phyloP scores from a whole-genome alignment of 2,113 vertebrate genomes.

The Oceanodroma tethys region DNA sequence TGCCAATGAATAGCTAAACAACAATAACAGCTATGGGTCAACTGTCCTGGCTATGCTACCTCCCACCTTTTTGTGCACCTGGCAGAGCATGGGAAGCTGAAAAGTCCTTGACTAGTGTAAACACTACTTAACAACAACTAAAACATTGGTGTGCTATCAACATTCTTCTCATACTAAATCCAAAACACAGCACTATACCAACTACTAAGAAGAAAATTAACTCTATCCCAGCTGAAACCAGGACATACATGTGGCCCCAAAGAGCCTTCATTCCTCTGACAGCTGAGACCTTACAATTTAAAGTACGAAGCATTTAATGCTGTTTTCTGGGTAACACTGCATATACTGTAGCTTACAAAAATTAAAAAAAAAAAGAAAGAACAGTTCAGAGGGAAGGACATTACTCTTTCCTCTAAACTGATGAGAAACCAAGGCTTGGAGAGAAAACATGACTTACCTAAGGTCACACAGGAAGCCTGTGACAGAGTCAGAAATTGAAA shows the following conservation, averaged over 20 bases:
- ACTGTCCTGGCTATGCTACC: no score
- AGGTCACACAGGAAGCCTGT: conserved; percentile 35
- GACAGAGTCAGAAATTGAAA: not conserved
- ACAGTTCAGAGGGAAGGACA: not conserved
- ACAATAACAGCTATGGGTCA: no score
- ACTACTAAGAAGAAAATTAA: no score
- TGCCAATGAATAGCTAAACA: no score
- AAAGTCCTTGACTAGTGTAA: no score
- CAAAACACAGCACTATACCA: no score
- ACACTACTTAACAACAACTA: no score
- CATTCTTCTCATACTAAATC: no score
- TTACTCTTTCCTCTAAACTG: not conserved
- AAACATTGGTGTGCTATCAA: no score
- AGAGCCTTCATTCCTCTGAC: not conserved
- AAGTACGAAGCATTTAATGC: not conserved
- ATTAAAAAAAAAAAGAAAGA: not conserved
- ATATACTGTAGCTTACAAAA: not conserved
- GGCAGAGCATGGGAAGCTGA: no score
- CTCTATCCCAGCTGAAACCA: no score
- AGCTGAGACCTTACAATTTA: not conserved
- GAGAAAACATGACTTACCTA: not conserved
- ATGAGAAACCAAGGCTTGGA: not conserved
- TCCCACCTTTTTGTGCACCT: no score
- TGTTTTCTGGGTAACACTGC: not conserved
- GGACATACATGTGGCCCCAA: not conserved